Percentiles rank a stretch among this genome's conserved stretches.
phyloP scores from a whole-genome alignment of 2,113 vertebrate species.

The Cnemophilus loriae region DNA sequence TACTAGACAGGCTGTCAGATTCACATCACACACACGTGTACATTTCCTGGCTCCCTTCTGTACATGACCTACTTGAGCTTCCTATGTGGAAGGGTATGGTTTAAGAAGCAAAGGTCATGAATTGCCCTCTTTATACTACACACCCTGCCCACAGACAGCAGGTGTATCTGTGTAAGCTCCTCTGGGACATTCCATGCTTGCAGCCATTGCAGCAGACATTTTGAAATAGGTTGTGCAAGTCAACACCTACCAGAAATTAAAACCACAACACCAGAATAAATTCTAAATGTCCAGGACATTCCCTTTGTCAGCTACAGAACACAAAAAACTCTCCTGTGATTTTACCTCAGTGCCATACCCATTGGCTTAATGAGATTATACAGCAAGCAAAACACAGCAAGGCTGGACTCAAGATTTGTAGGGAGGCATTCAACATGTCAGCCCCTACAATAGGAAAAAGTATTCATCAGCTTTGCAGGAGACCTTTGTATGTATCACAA shows the following conservation, averaged over 20 bases:
- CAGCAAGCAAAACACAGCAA: not conserved
- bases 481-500: not conserved
- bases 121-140: not conserved
- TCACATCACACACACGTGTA: not conserved
- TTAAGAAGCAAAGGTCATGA: constrained; percentile 3
- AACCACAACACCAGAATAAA: not conserved
- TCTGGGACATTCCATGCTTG: not conserved
- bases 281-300: not conserved
- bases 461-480: not conserved
- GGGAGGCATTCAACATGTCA: not conserved
- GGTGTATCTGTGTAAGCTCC: not conserved
- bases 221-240: not conserved
- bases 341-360: not conserved
- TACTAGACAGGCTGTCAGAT: not conserved
- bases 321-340: not conserved
- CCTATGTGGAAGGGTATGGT: not conserved
- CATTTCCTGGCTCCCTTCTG: not conserved
- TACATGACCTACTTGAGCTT: constrained; percentile 39
- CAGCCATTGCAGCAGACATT: not conserved
- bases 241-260: not conserved
- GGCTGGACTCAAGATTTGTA: not conserved
- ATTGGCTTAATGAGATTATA: not conserved
- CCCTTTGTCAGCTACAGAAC: not conserved
- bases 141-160: not conserved
- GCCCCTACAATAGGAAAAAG: not conserved